Conservation (phyloP, 2,113 vertebrate species). For the Ptyas mucosa region DNA sequence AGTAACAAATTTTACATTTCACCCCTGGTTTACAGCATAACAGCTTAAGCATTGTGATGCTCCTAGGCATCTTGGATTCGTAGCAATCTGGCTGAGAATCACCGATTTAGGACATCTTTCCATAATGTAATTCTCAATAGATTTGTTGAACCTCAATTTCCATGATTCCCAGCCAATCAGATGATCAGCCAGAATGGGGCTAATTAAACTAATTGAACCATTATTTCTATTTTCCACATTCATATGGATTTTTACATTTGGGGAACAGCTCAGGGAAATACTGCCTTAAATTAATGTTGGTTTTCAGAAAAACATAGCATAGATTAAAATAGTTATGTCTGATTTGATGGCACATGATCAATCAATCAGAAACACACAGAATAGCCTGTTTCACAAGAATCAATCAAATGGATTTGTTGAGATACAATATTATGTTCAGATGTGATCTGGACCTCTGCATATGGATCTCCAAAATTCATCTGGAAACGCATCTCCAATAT, state of each 20-base stretch:
- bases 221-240: not conserved
- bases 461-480: not conserved
- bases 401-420: constrained; percentile 17
- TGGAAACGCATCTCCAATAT: not conserved
- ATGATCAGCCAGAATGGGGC: not conserved
- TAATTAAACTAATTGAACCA: not conserved
- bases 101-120: not conserved
- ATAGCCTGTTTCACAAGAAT: not conserved
- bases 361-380: not conserved
- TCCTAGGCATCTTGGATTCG: not conserved
- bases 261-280: not conserved
- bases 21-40: too few species aligned
- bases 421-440: not conserved
- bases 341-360: not conserved
- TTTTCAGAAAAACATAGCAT: not conserved
- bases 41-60: not conserved
- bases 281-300: not conserved
- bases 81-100: not conserved
- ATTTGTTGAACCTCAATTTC: not conserved
- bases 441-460: not conserved
- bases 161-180: not conserved
- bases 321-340: not conserved
- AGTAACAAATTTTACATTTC: too few species aligned
- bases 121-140: not conserved
- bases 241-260: not conserved